Conservation (phyloP, 1,140 invertebrate genomes). For the Nixonia krombeini region DNA sequence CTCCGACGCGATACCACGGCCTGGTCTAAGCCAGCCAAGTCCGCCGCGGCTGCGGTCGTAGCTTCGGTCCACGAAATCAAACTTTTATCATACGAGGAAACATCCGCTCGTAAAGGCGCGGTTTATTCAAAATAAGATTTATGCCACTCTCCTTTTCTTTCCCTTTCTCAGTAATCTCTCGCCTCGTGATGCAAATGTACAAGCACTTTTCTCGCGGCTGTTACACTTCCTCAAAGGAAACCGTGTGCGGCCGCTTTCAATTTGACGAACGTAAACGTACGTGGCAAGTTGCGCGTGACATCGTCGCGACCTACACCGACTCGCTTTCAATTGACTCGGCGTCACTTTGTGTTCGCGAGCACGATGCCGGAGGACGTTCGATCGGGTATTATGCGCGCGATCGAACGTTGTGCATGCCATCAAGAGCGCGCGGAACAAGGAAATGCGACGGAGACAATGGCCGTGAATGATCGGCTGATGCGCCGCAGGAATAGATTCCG, state of each 20-base stretch:
- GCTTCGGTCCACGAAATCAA: constrained; percentile 19
- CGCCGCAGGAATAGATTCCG: too few species aligned
- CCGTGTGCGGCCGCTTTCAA: neutral
- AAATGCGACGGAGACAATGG: too few species aligned
- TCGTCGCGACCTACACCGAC: neutral
- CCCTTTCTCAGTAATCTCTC: too few species aligned
- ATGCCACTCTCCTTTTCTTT: neutral
- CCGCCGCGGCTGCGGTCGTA: neutral
- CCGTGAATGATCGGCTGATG: neutral
- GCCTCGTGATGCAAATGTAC: too few species aligned
- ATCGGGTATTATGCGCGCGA: neutral
- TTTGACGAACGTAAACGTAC: neutral
- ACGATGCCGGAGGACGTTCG: neutral
- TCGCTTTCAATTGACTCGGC: neutral
- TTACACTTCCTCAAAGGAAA: too few species aligned
- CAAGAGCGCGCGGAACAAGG: too few species aligned
- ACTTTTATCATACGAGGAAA: constrained; percentile 21
- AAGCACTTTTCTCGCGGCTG: neutral
- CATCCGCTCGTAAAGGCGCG: constrained; percentile 2
- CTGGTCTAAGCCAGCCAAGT: too few species aligned
- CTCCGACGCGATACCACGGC: constrained; percentile 24
- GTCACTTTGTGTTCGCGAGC: neutral
- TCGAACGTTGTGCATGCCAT: neutral
- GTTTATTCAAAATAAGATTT: constrained; percentile 12
- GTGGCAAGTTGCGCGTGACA: neutral